Conservation (phyloP, 2,797 vertebrate genomes). For the Naso thynnoides region DNA sequence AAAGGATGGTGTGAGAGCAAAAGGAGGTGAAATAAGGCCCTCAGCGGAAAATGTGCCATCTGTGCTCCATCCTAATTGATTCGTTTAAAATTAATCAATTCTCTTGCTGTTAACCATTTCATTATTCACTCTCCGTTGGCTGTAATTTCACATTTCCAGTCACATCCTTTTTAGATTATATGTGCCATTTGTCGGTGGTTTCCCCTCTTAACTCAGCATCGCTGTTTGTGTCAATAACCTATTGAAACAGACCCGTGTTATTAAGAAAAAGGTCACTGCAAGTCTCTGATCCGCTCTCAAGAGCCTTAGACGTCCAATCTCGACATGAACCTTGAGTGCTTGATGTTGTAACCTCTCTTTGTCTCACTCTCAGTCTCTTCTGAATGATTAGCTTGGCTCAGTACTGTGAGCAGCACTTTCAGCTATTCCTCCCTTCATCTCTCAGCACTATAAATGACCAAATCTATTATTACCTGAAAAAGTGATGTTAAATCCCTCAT, state of each 20-base stretch:
- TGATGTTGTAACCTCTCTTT: conserved; percentile 7
- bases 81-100: conserved; percentile 29
- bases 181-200: neutral
- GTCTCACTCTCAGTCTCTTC: neutral
- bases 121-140: conserved; percentile 12
- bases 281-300: neutral
- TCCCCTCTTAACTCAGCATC: neutral
- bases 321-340: neutral
- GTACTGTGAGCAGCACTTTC: neutral
- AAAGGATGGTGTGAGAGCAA: neutral
- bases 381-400: neutral
- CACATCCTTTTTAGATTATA: neutral
- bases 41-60: conserved; percentile 10
- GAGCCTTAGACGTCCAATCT: neutral
- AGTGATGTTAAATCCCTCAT: conserved; percentile 99
- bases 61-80: conserved; percentile 25
- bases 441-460: neutral
- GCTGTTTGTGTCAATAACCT: conserved; percentile 15
- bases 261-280: neutral
- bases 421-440: neutral
- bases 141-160: conserved; percentile 23
- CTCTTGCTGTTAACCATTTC: conserved; percentile 24
- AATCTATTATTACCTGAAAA: conserved; percentile 89
- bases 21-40: conserved; percentile 23
- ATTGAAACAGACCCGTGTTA: conserved; percentile 5